These are phyloP conservation scores for Paguma larvata DNA, from an alignment of 2,797 vertebrate species.

Conservation along the genomic window DNA sequence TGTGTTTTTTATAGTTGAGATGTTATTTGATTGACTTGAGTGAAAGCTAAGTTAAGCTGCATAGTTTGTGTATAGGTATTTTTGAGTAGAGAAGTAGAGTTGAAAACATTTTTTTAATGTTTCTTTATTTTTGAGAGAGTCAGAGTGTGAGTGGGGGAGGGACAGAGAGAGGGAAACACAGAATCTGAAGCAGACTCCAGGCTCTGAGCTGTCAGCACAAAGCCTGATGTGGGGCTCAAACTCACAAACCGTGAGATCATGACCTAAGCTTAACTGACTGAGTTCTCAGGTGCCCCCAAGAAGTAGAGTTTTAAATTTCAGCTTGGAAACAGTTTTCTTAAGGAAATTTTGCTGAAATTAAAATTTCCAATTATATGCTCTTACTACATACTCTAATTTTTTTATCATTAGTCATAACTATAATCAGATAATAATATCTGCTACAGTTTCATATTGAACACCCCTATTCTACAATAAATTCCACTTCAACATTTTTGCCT, in stretches of 20 bases:
- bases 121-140: no score
- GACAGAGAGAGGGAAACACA: no score
- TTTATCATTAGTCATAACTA: neutral
- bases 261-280: neutral
- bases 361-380: neutral
- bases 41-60: neutral
- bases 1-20: neutral
- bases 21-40: constrained; percentile 2
- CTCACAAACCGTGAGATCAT: neutral
- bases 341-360: neutral
- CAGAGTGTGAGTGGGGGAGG: no score
- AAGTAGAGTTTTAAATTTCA: constrained; percentile 23
- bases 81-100: neutral
- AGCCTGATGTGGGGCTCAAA: neutral
- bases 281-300: neutral
- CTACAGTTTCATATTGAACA: neutral
- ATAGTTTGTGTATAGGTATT: neutral
- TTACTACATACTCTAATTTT: neutral
- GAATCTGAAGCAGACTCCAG: no score
- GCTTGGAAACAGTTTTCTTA: constrained; percentile 7
- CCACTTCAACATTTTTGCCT: neutral
- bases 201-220: no score
- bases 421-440: constrained; percentile 11
- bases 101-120: neutral
- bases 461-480: neutral